Conservation (phyloP, 2,797 vertebrate genomes). For the Bovichtus variegatus region DNA sequence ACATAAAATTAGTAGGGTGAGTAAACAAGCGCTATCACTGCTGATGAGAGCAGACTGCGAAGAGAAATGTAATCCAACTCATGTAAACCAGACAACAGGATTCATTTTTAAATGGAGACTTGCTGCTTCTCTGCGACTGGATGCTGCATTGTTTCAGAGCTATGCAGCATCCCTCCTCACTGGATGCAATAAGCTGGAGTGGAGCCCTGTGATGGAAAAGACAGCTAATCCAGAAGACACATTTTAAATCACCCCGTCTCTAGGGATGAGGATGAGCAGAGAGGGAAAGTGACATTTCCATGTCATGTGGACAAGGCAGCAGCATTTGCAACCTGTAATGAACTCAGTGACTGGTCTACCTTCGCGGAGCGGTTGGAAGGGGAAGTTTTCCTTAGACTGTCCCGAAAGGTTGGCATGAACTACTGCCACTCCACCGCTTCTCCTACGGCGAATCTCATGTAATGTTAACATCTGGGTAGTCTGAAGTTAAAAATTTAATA, state of each 20-base stretch:
- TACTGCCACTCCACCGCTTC: not conserved
- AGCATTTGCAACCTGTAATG: constrained; percentile 41
- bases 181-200: constrained; percentile 37
- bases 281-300: constrained; percentile 40
- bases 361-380: not conserved
- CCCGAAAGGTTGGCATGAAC: constrained; percentile 28
- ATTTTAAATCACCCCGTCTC: constrained; percentile 44
- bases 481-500: constrained; percentile 24
- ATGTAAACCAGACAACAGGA: constrained; percentile 43
- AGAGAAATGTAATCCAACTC: constrained; percentile 41
- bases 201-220: constrained; percentile 39
- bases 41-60: constrained; percentile 50
- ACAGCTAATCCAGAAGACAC: constrained; percentile 53
- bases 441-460: constrained; percentile 21
- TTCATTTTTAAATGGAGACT: constrained; percentile 42
- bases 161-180: constrained; percentile 4
- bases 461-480: constrained; percentile 42
- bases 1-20: constrained; percentile 63
- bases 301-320: constrained; percentile 25
- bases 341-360: constrained; percentile 20
- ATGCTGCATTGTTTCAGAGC: constrained; percentile 52
- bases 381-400: constrained; percentile 7
- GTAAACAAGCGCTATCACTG: constrained; percentile 48
- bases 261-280: constrained; percentile 30
- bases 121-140: constrained; percentile 25